Evolutionary conservation across 2,888 invertebrate genomes (phyloP).

Genomic region (Plebejus melissa): DNA sequence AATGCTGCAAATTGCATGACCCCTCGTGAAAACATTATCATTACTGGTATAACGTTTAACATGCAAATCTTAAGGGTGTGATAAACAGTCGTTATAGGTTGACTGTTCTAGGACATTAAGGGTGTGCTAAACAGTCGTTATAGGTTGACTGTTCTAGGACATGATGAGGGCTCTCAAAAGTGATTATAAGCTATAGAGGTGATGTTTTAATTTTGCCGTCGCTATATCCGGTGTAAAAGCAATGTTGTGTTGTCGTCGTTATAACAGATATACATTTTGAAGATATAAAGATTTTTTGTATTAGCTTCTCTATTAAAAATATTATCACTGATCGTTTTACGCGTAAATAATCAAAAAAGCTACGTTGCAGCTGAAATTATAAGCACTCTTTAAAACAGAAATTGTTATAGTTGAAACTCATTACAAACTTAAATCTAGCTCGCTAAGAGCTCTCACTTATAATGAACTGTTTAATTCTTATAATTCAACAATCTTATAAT

Average conservation of each 20-base stretch:
- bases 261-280: no score
- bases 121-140: constrained; percentile 38
- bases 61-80: constrained; percentile 64
- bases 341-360: neutral
- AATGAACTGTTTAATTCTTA: constrained; percentile 23
- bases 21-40: constrained; percentile 73
- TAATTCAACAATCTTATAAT: constrained; percentile 7
- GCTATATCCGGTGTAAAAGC: neutral
- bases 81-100: constrained; percentile 34
- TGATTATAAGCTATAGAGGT: neutral
- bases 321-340: neutral
- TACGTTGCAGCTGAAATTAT: neutral
- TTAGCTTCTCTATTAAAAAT: neutral
- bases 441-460: constrained; percentile 11
- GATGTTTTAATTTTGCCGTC: neutral
- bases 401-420: constrained; percentile 14
- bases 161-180: neutral
- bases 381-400: constrained; percentile 5
- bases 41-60: constrained; percentile 62
- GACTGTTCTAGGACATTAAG: constrained; percentile 44
- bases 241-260: neutral
- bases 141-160: neutral
- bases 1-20: constrained; percentile 75
- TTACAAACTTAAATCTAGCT: constrained; percentile 18
- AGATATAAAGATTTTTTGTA: neutral